Percentiles rank a stretch among this genome's conserved stretches.
Conservation (phyloP, 2,113 vertebrate genomes). For the Cyphomyrus discorhynchus region DNA sequence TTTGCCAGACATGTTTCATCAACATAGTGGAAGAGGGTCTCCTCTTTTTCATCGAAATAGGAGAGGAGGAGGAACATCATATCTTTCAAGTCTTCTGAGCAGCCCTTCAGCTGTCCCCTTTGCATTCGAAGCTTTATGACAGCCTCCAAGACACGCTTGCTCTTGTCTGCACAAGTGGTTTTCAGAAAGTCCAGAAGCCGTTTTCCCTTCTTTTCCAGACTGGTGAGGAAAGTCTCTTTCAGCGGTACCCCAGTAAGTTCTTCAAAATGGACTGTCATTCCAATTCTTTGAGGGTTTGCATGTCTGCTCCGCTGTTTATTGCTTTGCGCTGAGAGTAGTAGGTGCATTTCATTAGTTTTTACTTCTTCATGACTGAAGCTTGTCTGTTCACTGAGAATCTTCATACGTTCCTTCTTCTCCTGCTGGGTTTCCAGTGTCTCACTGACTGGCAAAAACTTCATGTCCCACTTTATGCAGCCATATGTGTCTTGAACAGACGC, state of each 20-base stretch:
- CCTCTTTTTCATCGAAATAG: neutral
- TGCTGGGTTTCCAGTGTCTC: slow-evolving; percentile 3
- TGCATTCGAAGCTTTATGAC: neutral
- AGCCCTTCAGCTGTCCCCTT: slow-evolving; percentile 4
- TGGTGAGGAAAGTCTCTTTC: neutral
- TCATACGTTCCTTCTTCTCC: slow-evolving; percentile 6
- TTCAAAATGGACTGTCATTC: neutral
- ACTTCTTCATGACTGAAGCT: slow-evolving; percentile 15
- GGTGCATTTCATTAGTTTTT: slow-evolving; percentile 17
- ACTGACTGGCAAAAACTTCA: neutral
- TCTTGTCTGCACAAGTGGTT: neutral
- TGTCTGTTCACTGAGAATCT: neutral
- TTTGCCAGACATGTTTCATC: neutral
- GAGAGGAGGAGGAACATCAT: neutral
- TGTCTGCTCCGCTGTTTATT: neutral
- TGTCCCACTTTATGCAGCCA: neutral
- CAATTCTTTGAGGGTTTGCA: neutral
- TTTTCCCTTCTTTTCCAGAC: neutral
- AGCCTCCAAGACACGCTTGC: neutral
- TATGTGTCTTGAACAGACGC: slow-evolving; percentile 12
- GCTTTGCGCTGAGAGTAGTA: slow-evolving; percentile 12
- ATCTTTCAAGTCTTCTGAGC: neutral
- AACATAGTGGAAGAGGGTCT: neutral
- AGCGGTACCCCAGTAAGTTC: neutral
- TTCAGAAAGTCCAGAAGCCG: neutral